Evolutionary conservation across 2,888 invertebrate genomes (phyloP), one percentile per base, ranked within the genome.

Genomic region (Pharmacophagus antenor): DNA sequence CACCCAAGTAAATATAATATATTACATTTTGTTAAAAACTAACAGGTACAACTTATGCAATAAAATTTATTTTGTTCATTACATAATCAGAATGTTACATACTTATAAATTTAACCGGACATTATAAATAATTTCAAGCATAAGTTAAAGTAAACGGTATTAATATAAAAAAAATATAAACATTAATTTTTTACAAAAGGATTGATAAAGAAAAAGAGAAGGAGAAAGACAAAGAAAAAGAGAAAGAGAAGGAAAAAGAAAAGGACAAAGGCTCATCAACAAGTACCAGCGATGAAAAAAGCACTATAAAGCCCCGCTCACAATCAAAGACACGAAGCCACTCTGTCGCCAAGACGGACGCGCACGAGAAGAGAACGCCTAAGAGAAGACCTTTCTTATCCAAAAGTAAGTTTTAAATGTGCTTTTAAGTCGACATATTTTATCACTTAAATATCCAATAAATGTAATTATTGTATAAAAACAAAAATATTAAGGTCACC

Each of bases 281-380:
- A 0, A 76, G 77, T 6, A 80, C 83, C 0, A 84, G 77, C 37
- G 88, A 88, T 61, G 89, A 89, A 57, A 87, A 86, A 63, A 67
- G 65, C 0, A 69, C 74, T 0, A 52, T 79, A 1, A 88, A 87
- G 61, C 77, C 84, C 4, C 81, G 88, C 0, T 87, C 88, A 1
- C 84, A 82, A 61, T 88, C 89, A 1, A 88, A 88, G 58, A 84
- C 79, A 0, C 84, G 89, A 2, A 77, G 79, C 17, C 61, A 79
- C 12, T 77, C 82, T 4, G 82, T 83, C 0, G 61, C 77, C 17
- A 84, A 84, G 64, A 70, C 69, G 0, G 88, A 86, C 44, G 68
- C 71, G 18, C 79, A 77, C 42, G 88, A 84, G 15, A 88, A 84
- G 65, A 72, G 84, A 56, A 83, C 79, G 37, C 85, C 78, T 0